Base-by-base conservation (phyloP, 2,113 vertebrate genomes). In the Theristicus caerulescens region DNA sequence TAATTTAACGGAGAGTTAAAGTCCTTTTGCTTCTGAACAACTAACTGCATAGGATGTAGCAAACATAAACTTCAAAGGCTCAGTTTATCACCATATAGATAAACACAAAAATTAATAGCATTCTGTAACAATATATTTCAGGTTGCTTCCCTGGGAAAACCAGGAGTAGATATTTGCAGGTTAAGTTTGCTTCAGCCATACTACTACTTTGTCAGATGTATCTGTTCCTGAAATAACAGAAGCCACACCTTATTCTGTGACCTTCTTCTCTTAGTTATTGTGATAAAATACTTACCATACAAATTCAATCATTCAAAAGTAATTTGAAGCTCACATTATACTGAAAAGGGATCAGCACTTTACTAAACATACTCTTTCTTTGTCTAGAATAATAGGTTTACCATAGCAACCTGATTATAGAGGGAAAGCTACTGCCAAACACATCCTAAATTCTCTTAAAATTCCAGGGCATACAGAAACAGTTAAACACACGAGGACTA, bases 381-480 rank as follows among this genome's bases (percentile, higher is more conserved):
- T 91, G 86, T 74, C 94, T 89, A 87, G 96, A 97, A 96, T 97
- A 98, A 97, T 95, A 94, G 94, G 78, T 97, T 98, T 98, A 77
- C 97, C 98, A 98, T 98, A 98, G 98, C 98, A 98, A 98, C 98
- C 90, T 90, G 95, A 96, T 96, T 90, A 78, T 85, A 88, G 70
- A 96, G 74, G 65, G 81, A 94, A 96, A 96, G 69, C 54, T 79
- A 92, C 89, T 88, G 95, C 88, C 86, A 97, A 97, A 93, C 49
- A 86, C 69, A 96, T 90, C 74, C 57, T 81, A 83, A 98, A 86
- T 90, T 97, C 65, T 81, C 84, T 95, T 94, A 95, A 95, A 93
- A 96, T 96, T 97, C 90, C 84, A 81, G 57, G 58, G 92, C 38
- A 83, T 34, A 79, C 3, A 88, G 88, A 89, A 96, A 92, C 83